A percentile compares a stretch with the other conserved stretches of the same genome.
Conservation (phyloP, 2,113 vertebrate species). For the Corythornis madagascariensis region DNA sequence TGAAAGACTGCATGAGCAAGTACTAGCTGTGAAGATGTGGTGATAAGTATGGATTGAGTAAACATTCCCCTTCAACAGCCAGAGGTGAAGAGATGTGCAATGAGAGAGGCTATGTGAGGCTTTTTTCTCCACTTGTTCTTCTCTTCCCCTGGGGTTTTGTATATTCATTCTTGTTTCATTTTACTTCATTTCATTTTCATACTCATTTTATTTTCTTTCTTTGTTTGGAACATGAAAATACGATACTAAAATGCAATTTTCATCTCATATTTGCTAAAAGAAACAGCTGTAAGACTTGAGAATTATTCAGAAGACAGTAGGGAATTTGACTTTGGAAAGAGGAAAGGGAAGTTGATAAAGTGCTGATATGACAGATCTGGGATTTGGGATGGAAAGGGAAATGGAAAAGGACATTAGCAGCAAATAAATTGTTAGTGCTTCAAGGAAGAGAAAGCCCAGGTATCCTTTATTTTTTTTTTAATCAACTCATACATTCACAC, state of each 20-base stretch:
- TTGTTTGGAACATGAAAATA: neutral
- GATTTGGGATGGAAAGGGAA: neutral
- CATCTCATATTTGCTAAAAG: neutral
- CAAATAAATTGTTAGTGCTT: neutral
- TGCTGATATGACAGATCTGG: neutral
- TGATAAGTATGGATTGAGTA: neutral
- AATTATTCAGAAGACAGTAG: neutral
- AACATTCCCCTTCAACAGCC: neutral
- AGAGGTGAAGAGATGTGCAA: neutral
- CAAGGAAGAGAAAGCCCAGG: neutral
- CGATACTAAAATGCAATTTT: neutral
- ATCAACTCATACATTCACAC: neutral
- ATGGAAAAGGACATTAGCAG: neutral
- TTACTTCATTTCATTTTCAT: too few relatives aligned
- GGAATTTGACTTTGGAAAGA: slow-evolving; percentile 7
- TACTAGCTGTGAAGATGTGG: neutral
- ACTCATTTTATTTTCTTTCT: too few relatives aligned
- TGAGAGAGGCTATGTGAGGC: neutral
- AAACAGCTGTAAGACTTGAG: neutral
- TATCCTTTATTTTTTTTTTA: neutral
- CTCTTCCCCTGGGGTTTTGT: neutral
- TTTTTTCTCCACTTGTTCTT: neutral
- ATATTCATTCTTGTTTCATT: neutral
- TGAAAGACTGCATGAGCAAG: neutral
- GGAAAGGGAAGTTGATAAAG: neutral